Evolutionary conservation across 92 coral and sea anemone genomes (phyloP).

Genomic region (Zoanthus sansibaricus): DNA sequence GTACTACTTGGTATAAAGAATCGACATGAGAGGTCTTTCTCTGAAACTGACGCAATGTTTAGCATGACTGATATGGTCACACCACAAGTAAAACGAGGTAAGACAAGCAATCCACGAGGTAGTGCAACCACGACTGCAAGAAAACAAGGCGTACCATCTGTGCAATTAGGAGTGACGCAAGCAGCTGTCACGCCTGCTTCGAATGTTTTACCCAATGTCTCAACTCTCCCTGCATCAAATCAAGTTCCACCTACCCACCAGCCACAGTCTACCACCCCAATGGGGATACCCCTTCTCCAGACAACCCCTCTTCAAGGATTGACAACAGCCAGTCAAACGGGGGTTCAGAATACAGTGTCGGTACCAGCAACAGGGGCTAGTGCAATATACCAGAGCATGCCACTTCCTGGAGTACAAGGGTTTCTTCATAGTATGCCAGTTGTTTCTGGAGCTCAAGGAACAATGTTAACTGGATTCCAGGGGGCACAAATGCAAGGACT

Average conservation of each 20-base stretch:
- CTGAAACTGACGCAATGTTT: conserved; percentile 53
- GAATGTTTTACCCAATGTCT: conserved; percentile 13
- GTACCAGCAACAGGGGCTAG: conserved; percentile 37
- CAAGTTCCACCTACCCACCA: conserved; percentile 21
- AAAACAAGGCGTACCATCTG: conserved; percentile 8
- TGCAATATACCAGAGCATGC: conserved; percentile 61
- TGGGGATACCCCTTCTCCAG: conserved; percentile 32
- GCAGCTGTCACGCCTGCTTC: conserved; percentile 1
- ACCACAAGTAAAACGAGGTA: conserved; percentile 1
- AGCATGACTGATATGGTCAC: conserved; percentile 10
- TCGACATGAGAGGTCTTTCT: conserved; percentile 68
- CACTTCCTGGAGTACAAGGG: conserved; percentile 72
- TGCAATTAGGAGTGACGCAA: not conserved
- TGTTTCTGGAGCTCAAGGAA: conserved; percentile 69
- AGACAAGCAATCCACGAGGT: conserved; percentile 4
- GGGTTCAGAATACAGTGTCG: conserved; percentile 21
- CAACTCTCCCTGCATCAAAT: conserved; percentile 24
- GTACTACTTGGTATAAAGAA: conserved; percentile 83
- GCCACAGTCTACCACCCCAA: conserved; percentile 16
- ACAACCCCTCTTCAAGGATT: conserved; percentile 26
- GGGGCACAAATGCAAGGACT: conserved; percentile 72
- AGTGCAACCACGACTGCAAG: conserved; percentile 24
- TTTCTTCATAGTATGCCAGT: conserved; percentile 78
- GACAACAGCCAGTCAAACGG: conserved; percentile 11
- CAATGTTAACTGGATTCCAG: conserved; percentile 79